Evolutionary conservation across 2,113 vertebrate genomes (phyloP).

Genomic region (Tylochromis polylepis): DNA sequence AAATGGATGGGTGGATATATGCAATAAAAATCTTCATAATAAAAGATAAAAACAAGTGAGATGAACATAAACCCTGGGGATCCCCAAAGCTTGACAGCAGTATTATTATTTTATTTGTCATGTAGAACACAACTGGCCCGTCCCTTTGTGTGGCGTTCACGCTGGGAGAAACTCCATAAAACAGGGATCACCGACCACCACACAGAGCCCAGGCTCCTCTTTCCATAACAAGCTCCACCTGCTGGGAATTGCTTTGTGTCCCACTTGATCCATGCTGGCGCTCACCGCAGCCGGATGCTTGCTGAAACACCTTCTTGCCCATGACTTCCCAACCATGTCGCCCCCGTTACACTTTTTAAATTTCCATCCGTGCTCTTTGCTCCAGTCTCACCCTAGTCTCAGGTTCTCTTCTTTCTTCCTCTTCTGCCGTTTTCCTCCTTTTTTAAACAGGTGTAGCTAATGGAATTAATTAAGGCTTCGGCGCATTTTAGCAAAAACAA

Average conservation of each 20-base stretch:
- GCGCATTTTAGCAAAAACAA: rapidly evolving
- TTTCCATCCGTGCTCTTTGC: background rate
- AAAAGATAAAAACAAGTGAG: background rate
- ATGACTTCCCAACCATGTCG: background rate
- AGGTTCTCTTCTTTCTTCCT: background rate
- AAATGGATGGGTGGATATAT: background rate
- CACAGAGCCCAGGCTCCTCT: background rate
- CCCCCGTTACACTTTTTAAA: background rate
- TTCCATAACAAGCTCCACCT: background rate
- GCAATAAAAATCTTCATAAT: background rate
- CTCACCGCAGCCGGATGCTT: background rate
- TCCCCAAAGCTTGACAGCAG: background rate
- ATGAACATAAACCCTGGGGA: background rate
- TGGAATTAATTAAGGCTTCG: background rate
- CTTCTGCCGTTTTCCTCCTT: background rate
- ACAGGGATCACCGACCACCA: background rate
- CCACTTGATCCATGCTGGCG: background rate
- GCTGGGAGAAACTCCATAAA: background rate
- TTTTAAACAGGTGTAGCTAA: background rate
- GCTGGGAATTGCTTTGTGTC: background rate
- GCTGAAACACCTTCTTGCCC: background rate
- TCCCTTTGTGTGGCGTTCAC: background rate
- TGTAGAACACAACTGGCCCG: background rate
- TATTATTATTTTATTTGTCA: background rate
- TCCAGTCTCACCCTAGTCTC: background rate